Base-by-base conservation (phyloP, 2,797 vertebrate species). In the Tarsius wallacei region DNA sequence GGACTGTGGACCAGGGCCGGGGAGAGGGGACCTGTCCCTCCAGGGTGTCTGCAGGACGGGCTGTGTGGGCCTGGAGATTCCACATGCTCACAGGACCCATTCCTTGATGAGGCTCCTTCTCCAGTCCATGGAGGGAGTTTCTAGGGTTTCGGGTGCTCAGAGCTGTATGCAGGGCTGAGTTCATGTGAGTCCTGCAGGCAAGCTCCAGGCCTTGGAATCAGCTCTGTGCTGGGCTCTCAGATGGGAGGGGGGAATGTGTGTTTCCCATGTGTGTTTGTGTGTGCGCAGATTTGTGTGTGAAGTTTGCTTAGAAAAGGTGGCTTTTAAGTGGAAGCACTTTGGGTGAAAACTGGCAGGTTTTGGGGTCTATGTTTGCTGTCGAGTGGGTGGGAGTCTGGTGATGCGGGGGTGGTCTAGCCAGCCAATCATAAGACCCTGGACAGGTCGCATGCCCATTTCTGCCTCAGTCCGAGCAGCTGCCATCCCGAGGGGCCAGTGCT, bases 241-340 rank as follows among this genome's bases (percentile, higher is more conserved):
- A 5, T 13, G 33, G n/a, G 59, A 24, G 8, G 19, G 5, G 16
- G 42, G 55, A 13, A 21, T 4, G 13, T 1, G 0, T 47, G 21
- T 42, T 42, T 42, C 24, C 16, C 36, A 51, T 22, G 24, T 16
- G 15, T 8, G 21, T 42, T 31, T 77, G 13, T 19, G 24, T 2
- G 0, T 47, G 22, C 28, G 74, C 3, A 15, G 5, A 2, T 2
- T 0, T 24, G 19, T 3, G 4, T 31, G 26, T 63, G 15, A 55
- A 68, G 33, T 47, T 14, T 28, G 22, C 80, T 77, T 68, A 19
- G 13, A 26, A 28, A 42, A 47, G 33, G 68, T 2, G 9, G 49
- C 26, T 87, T 86, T 84, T 42, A 6, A 82, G 76, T 0, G 0
- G 49, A 76, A 73, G 33, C 11, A 33, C 53, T 87, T 64, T 90